Percentiles rank a stretch among this genome's conserved stretches.
These are phyloP conservation scores for Willowsia nigromaculata DNA, from an alignment of 2,888 invertebrate species.

Conservation along the genomic window DNA sequence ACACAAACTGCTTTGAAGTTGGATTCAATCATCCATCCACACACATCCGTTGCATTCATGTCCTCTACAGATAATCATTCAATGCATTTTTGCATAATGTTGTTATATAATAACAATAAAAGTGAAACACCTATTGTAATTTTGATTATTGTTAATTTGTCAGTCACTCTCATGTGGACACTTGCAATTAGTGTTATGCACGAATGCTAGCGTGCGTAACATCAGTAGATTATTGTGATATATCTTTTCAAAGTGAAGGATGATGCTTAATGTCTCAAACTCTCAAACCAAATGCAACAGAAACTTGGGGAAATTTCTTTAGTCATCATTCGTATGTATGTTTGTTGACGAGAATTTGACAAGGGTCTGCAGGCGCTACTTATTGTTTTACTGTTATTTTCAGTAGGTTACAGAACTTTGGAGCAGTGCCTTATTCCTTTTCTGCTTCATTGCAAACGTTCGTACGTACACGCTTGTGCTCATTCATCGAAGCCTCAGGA, in stretches of 20 bases:
- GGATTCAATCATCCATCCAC: background rate
- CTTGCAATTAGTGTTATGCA: slow-evolving; percentile 41
- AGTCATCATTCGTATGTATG: slow-evolving; percentile 1
- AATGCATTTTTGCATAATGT: background rate
- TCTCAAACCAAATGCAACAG: background rate
- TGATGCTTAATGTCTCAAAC: background rate
- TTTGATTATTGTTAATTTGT: background rate
- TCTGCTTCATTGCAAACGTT: slow-evolving; percentile 20
- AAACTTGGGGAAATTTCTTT: slow-evolving; percentile 26
- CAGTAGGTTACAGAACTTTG: background rate
- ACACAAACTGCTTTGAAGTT: background rate
- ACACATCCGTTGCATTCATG: background rate
- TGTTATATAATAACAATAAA: slow-evolving; percentile 42
- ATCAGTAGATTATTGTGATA: background rate
- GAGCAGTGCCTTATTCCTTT: background rate
- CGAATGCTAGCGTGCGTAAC: slow-evolving; percentile 31
- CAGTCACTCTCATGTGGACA: background rate
- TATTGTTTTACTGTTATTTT: slow-evolving; percentile 2
- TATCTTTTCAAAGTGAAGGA: background rate
- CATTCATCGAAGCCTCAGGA: slow-evolving; percentile 58
- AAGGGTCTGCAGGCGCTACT: background rate
- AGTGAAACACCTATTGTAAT: background rate
- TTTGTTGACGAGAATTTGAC: background rate
- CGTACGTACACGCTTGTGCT: background rate
- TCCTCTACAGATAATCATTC: background rate